Base-by-base conservation (phyloP, 2,113 vertebrate species). In the Carollia perspicillata region DNA sequence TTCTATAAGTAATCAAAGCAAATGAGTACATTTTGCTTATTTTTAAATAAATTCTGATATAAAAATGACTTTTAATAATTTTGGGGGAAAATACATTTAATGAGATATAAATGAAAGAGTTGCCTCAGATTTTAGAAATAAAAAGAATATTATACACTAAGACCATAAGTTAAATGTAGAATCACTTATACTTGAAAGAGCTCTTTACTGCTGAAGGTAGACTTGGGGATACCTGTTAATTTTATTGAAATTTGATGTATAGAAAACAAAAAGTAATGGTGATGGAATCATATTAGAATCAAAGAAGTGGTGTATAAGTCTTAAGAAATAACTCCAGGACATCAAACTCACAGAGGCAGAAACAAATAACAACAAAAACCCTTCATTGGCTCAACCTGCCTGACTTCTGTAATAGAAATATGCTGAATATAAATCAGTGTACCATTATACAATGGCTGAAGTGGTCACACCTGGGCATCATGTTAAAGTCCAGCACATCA, bases 261-360 rank as follows among this genome's bases (percentile, higher is more conserved):
- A 94, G 90, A n/a, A 96, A 83, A 93, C 89, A 96, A 84, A 90
- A 95, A 33, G 68, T 51, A 81, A 85, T 49, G 60, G 69, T 90
- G 84, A 90, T 85, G 42, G 26, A 81, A 92, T 87, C 58, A 95
- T 80, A 84, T 85, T 90, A 95, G 92, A 79, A 55, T 2, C 60
- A 37, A 40, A 60, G 63, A 93, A 78, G 30, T 20, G 40, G 74
- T 51, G 44, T n/a, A 17, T 1, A 2, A 63, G 65, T 88, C 68
- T 92, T 88, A 84, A 81, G 77, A 87, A 88, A 83, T 74, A 95
- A 93, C 84, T 89, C 49, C 65, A 71, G 90, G 90, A 65, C 80
- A 78, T 79, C 84, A 84, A 92, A 94, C 53, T 84, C 84, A 63
- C 75, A 26, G 88, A 93, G 51, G 66, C 58, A 23, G 92, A 93